Evolutionary conservation across 30 jellyfish, hydroid and myxozoan species (phyloP).

Genomic region (Turritopsis rubra): DNA sequence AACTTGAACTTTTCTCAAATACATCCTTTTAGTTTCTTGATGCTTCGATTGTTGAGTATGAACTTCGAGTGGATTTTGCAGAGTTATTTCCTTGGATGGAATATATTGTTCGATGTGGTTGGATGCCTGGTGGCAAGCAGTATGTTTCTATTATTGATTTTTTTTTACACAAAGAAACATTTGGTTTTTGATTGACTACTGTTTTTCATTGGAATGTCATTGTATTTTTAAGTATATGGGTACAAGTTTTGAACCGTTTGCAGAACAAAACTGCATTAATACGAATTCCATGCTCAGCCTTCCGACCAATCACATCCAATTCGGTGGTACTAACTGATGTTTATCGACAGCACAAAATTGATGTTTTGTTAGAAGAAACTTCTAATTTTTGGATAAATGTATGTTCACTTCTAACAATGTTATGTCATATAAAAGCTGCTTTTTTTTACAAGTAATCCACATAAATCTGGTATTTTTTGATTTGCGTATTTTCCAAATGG

Average conservation of each 20-base stretch:
- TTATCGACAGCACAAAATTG: constrained; percentile 37
- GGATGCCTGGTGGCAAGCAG: constrained; percentile 87
- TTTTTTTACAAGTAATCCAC: too few relatives aligned
- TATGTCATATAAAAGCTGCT: neutral
- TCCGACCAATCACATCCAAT: constrained; percentile 46
- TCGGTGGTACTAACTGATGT: neutral
- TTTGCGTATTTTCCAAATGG: neutral
- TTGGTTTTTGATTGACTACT: neutral
- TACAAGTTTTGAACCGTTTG: constrained; percentile 52
- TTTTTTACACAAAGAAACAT: neutral
- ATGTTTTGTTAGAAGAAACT: constrained; percentile 52
- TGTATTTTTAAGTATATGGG: constrained; percentile 52
- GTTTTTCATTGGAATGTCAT: neutral
- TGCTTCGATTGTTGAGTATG: constrained; percentile 65
- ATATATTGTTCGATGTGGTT: constrained; percentile 81
- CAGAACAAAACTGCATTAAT: constrained; percentile 64
- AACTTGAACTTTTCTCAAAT: too few relatives aligned
- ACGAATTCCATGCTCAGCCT: constrained; percentile 70
- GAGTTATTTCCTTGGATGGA: constrained; percentile 78
- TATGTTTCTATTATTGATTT: constrained; percentile 22
- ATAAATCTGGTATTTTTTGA: too few relatives aligned
- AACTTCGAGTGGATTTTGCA: constrained; percentile 37
- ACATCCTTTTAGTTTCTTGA: constrained; percentile 42
- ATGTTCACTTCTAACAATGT: constrained; percentile 10
- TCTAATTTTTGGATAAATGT: constrained; percentile 83